Conservation (phyloP, 2,888 invertebrate species). For the Horisme vitalbata region DNA sequence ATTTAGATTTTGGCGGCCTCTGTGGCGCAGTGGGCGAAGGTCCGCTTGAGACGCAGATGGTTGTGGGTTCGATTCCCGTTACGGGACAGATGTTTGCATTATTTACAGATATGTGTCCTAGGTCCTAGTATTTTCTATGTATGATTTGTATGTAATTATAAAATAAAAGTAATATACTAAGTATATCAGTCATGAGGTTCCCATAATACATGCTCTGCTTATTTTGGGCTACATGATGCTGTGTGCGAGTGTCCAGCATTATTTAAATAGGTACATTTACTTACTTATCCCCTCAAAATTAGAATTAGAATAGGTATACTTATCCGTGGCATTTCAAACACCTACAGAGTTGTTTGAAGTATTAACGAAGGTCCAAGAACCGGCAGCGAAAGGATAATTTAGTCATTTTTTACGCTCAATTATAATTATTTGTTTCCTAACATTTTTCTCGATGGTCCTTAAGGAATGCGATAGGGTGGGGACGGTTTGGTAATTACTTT, state of each 20-base stretch:
- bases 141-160: no score
- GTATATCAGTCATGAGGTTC: no score
- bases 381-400: conserved; percentile 34
- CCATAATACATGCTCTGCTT: no score
- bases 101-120: no score
- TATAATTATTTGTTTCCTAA: conserved; percentile 53
- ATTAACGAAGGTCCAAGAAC: conserved; percentile 32
- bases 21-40: no score
- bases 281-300: neutral
- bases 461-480: conserved; percentile 16
- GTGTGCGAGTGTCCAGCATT: neutral
- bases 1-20: no score
- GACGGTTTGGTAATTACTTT: neutral
- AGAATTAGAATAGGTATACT: neutral
- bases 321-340: conserved; percentile 10
- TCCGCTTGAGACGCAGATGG: no score
- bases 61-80: no score
- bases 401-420: conserved; percentile 45
- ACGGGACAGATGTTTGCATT: no score
- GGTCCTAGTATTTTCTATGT: no score
- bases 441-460: conserved; percentile 37
- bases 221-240: no score
- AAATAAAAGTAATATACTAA: no score
- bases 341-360: conserved; percentile 21
- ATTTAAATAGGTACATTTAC: neutral